These are phyloP conservation scores for Chamaetylas fuelleborni DNA, from an alignment of 2,113 vertebrate genomes.

Conservation along the genomic window DNA sequence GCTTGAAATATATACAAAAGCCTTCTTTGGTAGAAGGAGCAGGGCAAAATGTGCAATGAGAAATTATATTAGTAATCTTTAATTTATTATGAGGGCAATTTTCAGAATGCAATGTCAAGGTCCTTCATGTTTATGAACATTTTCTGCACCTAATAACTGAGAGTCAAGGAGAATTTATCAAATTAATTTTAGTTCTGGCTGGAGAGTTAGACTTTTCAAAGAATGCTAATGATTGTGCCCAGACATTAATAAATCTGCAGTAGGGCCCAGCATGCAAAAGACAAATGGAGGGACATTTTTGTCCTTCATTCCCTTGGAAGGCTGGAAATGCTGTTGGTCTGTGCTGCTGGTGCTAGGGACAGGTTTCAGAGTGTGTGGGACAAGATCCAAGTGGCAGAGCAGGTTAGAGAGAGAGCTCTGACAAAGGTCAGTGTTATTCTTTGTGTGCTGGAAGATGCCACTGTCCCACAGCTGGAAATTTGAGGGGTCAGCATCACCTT, in stretches of 20 bases:
- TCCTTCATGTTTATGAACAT: slow-evolving; percentile 55
- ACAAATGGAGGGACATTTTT: slow-evolving; percentile 5
- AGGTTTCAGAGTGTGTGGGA: not conserved
- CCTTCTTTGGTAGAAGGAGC: slow-evolving; percentile 8
- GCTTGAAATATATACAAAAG: not conserved
- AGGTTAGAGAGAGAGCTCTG: not conserved
- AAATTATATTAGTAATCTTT: slow-evolving; percentile 20
- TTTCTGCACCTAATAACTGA: slow-evolving; percentile 44
- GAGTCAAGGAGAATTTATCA: slow-evolving; percentile 53
- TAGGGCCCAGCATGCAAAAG: not conserved
- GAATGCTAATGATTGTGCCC: slow-evolving; percentile 47
- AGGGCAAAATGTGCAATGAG: not conserved
- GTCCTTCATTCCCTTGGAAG: slow-evolving; percentile 4
- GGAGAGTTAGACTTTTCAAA: slow-evolving; percentile 43
- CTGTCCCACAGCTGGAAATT: not conserved
- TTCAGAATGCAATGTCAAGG: slow-evolving; percentile 40
- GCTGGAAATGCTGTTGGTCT: not conserved
- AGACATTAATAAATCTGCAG: slow-evolving; percentile 50
- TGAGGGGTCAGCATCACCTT: not conserved
- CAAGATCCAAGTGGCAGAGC: not conserved
- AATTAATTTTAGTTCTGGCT: slow-evolving; percentile 63
- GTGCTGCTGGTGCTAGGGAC: not conserved
- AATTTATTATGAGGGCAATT: slow-evolving; percentile 49
- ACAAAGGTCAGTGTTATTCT: not conserved
- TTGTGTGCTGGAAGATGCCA: not conserved